phyloP scores from a whole-genome alignment of 2,888 invertebrate genomes.

The Euzophera pinguis region DNA sequence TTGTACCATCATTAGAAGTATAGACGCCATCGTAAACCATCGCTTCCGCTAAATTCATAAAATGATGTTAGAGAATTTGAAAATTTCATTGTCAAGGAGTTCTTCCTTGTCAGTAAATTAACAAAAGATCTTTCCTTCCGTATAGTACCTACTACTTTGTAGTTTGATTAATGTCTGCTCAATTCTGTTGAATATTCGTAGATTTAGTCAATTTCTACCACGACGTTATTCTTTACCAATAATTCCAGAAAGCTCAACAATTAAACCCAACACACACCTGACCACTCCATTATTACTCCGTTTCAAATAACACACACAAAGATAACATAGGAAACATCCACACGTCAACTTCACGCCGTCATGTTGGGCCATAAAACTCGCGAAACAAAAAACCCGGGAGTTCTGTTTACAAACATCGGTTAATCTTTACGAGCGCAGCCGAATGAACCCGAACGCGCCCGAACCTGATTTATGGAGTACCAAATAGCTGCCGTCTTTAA shows the following conservation, averaged over 20 bases:
- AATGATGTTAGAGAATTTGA: no score
- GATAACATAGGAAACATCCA: neutral
- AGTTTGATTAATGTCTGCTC: no score
- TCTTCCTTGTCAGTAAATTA: no score
- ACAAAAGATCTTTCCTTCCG: no score
- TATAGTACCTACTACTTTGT: no score
- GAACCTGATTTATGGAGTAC: conserved; percentile 68
- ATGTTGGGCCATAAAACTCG: conserved; percentile 35
- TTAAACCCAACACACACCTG: neutral
- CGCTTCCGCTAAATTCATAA: no score
- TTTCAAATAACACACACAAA: neutral
- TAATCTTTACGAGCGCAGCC: conserved; percentile 65
- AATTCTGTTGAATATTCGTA: no score
- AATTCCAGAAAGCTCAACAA: neutral
- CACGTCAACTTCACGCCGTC: conserved; percentile 10
- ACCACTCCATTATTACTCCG: neutral
- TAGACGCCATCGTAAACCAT: no score
- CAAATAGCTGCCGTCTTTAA: conserved; percentile 70
- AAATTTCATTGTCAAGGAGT: no score
- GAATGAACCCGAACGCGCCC: conserved; percentile 56
- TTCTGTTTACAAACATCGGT: conserved; percentile 71
- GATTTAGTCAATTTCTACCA: no score
- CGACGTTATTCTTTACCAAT: no score
- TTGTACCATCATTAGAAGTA: no score
- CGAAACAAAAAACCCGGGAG: conserved; percentile 50